A percentile compares a stretch with the other conserved stretches of the same genome.
These are phyloP conservation scores for Tenthredo mesomela DNA, from an alignment of 2,888 invertebrate species.

Conservation along the genomic window DNA sequence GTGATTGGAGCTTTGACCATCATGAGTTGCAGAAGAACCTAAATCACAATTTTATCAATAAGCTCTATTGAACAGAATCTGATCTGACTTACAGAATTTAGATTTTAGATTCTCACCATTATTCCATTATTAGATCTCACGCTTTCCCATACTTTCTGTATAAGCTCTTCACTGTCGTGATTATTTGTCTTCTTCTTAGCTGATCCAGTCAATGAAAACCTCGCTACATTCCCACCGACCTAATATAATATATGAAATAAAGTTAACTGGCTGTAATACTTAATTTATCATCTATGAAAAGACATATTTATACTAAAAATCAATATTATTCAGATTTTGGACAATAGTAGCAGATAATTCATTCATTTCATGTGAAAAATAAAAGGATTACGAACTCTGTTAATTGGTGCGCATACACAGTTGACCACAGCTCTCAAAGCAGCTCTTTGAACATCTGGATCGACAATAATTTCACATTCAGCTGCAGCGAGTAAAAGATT, in stretches of 20 bases:
- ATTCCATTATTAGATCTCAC: conserved; percentile 97
- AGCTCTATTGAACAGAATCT: conserved; percentile 8
- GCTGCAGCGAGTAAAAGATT: conserved; percentile 82
- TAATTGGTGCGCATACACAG: conserved; percentile 95
- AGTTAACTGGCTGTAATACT: conserved; percentile 16
- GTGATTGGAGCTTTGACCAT: conserved; percentile 96
- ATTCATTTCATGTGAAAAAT: not conserved
- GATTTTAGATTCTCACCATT: conserved; percentile 83
- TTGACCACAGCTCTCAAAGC: conserved; percentile 95
- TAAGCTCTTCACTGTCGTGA: conserved; percentile 89
- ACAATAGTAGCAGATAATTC: not conserved
- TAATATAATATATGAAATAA: conserved; percentile 75
- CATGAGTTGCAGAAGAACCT: conserved; percentile 93
- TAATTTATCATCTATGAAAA: conserved; percentile 30
- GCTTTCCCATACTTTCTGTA: conserved; percentile 96
- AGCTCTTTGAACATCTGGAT: conserved; percentile 95
- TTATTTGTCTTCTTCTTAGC: conserved; percentile 83
- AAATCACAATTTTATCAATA: conserved; percentile 57
- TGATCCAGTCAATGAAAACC: conserved; percentile 79
- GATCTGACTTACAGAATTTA: not conserved
- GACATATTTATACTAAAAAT: not conserved
- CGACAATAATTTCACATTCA: conserved; percentile 94
- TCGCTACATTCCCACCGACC: conserved; percentile 79
- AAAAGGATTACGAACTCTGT: conserved; percentile 81
- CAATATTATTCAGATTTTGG: not conserved